phyloP scores from a whole-genome alignment of 2,797 vertebrate genomes.

The Serranus cabrilla region DNA sequence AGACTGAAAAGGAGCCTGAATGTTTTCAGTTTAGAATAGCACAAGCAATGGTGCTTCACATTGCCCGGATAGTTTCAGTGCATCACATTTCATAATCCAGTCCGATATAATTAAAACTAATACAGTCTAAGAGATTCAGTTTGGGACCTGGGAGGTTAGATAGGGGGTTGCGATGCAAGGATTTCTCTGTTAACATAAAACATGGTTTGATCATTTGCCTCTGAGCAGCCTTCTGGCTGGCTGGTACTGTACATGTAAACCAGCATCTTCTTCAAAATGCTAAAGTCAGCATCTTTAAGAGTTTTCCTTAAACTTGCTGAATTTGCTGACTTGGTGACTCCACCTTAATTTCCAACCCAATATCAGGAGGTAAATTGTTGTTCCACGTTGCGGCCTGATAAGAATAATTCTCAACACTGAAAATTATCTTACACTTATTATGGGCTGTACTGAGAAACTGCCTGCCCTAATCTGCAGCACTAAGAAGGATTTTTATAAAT shows the following conservation, averaged over 20 bases:
- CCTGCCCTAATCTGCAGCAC: slow-evolving; percentile 37
- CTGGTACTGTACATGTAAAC: slow-evolving; percentile 59
- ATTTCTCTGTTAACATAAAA: slow-evolving; percentile 62
- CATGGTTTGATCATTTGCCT: slow-evolving; percentile 69
- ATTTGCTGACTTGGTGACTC: slow-evolving; percentile 68
- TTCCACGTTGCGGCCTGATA: slow-evolving; percentile 59
- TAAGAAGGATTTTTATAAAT: slow-evolving; percentile 1
- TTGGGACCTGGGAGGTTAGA: slow-evolving; percentile 15
- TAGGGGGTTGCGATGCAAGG: slow-evolving; percentile 41
- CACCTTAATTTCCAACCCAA: slow-evolving; percentile 63
- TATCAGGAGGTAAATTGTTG: slow-evolving; percentile 68
- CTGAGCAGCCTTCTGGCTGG: slow-evolving; percentile 64
- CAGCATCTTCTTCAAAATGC: slow-evolving; percentile 56
- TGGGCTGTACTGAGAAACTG: slow-evolving; percentile 27
- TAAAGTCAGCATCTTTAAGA: slow-evolving; percentile 71
- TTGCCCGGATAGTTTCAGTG: neutral
- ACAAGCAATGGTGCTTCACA: neutral
- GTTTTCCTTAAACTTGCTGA: slow-evolving; percentile 67
- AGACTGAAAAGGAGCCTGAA: neutral
- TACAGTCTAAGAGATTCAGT: slow-evolving; percentile 11
- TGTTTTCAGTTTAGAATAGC: neutral
- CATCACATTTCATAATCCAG: neutral
- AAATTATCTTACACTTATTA: slow-evolving; percentile 42
- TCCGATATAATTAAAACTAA: slow-evolving; percentile 13
- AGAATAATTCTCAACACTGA: slow-evolving; percentile 45